Conservation (phyloP, 2,888 invertebrate species). For the Daptonema setosum region DNA sequence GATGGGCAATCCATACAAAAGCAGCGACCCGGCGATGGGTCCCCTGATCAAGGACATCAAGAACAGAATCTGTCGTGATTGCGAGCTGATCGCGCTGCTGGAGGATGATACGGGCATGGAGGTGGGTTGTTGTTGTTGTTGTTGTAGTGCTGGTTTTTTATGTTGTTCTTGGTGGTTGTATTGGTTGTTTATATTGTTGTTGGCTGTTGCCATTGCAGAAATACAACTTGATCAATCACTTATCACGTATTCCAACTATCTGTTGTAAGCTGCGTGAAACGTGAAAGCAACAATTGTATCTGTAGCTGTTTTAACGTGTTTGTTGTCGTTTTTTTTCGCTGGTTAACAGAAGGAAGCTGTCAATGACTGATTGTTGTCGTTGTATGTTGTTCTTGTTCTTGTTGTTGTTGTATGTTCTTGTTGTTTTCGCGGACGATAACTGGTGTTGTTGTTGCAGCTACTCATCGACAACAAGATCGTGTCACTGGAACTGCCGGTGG, state of each 20-base stretch:
- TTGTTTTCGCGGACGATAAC: no score
- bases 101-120: conserved; percentile 99
- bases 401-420: no score
- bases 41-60: conserved; percentile 95
- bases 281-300: no score
- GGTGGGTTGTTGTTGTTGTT: conserved; percentile 5
- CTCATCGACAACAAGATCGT: conserved; percentile 94
- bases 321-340: neutral
- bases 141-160: neutral
- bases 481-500: conserved; percentile 73
- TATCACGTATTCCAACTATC: no score
- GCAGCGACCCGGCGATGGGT: conserved; percentile 72
- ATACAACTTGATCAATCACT: no score
- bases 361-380: no score
- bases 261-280: no score
- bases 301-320: neutral
- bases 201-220: no score
- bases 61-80: conserved; percentile 71
- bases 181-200: neutral
- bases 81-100: conserved; percentile 82
- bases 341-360: neutral
- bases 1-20: conserved; percentile 92
- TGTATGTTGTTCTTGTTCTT: no score
- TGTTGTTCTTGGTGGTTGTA: neutral
- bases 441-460: conserved; percentile 38